Percentiles rank a stretch among this genome's conserved stretches.
phyloP scores from a whole-genome alignment of 35 echinoderm and acorn worm genomes.

The Anneissia japonica region DNA sequence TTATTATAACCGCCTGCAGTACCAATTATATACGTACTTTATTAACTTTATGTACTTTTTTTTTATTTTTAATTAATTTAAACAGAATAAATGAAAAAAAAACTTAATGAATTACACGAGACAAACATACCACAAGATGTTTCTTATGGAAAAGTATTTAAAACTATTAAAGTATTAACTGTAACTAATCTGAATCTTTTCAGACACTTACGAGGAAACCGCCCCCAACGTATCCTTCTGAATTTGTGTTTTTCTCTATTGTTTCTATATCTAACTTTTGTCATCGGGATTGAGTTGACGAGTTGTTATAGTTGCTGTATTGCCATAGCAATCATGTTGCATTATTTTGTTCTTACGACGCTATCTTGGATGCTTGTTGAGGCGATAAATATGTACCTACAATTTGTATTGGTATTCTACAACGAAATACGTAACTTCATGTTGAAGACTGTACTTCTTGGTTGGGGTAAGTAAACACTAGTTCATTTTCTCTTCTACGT shows the following conservation, averaged over 20 bases:
- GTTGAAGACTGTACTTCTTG: constrained; percentile 54
- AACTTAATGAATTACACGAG: too few species aligned
- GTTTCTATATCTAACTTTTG: neutral
- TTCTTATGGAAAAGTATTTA: too few species aligned
- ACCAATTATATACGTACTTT: too few species aligned
- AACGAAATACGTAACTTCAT: constrained; percentile 53
- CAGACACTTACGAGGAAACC: neutral
- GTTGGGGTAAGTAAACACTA: constrained; percentile 94
- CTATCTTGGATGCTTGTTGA: constrained; percentile 90
- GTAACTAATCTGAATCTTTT: too few species aligned
- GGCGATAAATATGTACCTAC: constrained; percentile 73
- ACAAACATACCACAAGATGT: too few species aligned
- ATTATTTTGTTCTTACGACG: constrained; percentile 74
- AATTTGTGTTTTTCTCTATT: neutral
- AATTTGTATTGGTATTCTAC: constrained; percentile 75
- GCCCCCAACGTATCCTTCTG: neutral
- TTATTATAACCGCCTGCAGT: too few species aligned
- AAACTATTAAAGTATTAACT: too few species aligned
- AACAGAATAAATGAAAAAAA: too few species aligned
- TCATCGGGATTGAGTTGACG: neutral
- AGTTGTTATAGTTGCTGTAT: constrained; percentile 16
- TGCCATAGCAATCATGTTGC: constrained; percentile 59
- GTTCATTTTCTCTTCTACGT: too few species aligned
- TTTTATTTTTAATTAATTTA: too few species aligned
- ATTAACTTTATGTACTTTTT: too few species aligned